Conservation (phyloP, 1,140 invertebrate species). For the Calephelis virginiensis region DNA sequence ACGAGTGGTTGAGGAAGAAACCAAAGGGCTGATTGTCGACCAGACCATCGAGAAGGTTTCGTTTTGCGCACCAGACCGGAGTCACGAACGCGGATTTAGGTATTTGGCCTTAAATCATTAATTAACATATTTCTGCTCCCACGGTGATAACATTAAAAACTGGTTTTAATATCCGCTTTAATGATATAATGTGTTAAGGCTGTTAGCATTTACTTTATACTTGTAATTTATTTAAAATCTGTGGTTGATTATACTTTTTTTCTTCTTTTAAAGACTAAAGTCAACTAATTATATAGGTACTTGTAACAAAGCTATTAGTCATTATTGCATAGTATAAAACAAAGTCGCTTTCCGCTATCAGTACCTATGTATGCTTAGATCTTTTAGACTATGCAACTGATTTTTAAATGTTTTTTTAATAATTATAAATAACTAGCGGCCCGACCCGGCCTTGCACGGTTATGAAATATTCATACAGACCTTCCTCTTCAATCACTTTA, state of each 20-base stretch:
- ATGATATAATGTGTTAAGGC: background rate
- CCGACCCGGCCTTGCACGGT: too few species aligned
- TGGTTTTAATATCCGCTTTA: background rate
- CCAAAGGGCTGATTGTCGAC: slow-evolving; percentile 98
- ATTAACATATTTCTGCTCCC: slow-evolving; percentile 1
- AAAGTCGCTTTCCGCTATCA: too few species aligned
- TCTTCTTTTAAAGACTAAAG: too few species aligned
- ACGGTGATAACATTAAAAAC: slow-evolving; percentile 1
- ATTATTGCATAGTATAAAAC: too few species aligned
- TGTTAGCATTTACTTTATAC: background rate
- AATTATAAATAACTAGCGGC: too few species aligned
- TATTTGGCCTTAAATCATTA: slow-evolving; percentile 81
- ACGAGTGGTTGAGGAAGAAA: slow-evolving; percentile 98
- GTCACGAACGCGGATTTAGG: slow-evolving; percentile 98
- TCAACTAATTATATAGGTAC: too few species aligned
- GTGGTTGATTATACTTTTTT: background rate
- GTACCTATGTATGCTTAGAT: too few species aligned
- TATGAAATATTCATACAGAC: too few species aligned
- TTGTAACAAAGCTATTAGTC: too few species aligned
- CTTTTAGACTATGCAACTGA: too few species aligned
- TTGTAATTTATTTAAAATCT: background rate
- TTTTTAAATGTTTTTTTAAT: too few species aligned
- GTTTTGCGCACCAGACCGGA: slow-evolving; percentile 99
- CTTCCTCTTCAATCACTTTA: too few species aligned
- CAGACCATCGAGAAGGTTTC: slow-evolving; percentile 99